Evolutionary conservation across 2,888 invertebrate species (phyloP).

Genomic region (Lutraria lutraria): DNA sequence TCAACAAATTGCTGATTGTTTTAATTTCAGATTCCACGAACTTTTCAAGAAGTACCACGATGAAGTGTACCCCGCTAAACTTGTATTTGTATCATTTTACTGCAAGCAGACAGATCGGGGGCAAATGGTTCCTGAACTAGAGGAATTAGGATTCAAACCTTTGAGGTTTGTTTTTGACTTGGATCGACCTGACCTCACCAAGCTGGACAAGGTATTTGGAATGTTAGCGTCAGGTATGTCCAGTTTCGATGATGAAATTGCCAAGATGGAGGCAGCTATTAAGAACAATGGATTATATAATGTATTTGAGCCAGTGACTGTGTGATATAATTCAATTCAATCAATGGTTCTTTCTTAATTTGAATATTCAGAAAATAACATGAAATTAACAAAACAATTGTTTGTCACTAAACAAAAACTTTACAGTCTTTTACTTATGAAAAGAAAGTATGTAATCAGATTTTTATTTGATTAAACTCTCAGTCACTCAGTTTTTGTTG

Average conservation of each 20-base stretch:
- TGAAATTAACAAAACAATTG: too few relatives aligned
- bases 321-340: background rate
- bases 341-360: too few relatives aligned
- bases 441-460: too few relatives aligned
- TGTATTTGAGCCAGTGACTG: slow-evolving; percentile 59
- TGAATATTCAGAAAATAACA: too few relatives aligned
- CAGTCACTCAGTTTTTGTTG: too few relatives aligned
- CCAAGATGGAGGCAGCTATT: slow-evolving; percentile 70
- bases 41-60: slow-evolving; percentile 84
- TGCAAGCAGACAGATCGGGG: slow-evolving; percentile 81
- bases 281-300: slow-evolving; percentile 69
- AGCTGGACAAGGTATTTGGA: slow-evolving; percentile 86
- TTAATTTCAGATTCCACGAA: slow-evolving; percentile 78
- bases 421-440: too few relatives aligned
- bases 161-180: slow-evolving; percentile 83
- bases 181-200: slow-evolving; percentile 85
- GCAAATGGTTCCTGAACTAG: slow-evolving; percentile 82
- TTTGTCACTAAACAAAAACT: too few relatives aligned
- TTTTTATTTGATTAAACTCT: too few relatives aligned
- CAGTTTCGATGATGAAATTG: slow-evolving; percentile 78
- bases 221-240: slow-evolving; percentile 82
- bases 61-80: slow-evolving; percentile 85
- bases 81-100: slow-evolving; percentile 87
- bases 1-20: too few relatives aligned
- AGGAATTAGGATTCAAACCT: slow-evolving; percentile 75